phyloP scores from a whole-genome alignment of 2,113 vertebrate species.

The Nanorana parkeri region DNA sequence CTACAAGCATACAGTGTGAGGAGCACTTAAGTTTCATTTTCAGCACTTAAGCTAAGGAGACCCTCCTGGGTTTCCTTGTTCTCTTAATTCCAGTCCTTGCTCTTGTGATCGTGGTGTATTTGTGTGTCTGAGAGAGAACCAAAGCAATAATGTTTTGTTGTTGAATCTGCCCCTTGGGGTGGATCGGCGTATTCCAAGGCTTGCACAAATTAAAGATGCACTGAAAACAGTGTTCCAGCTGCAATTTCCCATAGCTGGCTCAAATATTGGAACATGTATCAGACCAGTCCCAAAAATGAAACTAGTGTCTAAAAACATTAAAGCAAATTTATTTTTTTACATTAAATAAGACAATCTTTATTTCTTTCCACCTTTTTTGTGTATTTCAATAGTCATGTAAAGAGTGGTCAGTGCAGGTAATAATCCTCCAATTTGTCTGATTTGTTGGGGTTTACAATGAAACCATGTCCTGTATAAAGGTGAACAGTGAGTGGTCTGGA shows the following conservation, averaged over 20 bases:
- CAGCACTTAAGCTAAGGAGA: constrained; percentile 77
- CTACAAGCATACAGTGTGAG: constrained; percentile 71
- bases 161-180: constrained; percentile 66
- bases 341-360: constrained; percentile 14
- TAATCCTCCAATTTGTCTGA: not conserved
- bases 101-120: constrained; percentile 68
- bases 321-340: constrained; percentile 22
- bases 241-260: constrained; percentile 70
- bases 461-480: not conserved
- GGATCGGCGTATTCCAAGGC: constrained; percentile 70
- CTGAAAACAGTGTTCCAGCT: constrained; percentile 67
- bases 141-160: constrained; percentile 80
- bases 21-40: constrained; percentile 78
- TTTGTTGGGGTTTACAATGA: not conserved
- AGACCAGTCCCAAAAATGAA: not conserved
- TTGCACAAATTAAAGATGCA: constrained; percentile 71
- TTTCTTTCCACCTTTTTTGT: not conserved
- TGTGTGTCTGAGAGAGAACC: constrained; percentile 76
- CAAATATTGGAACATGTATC: constrained; percentile 30
- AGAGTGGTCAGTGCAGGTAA: not conserved
- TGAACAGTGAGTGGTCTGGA: not conserved
- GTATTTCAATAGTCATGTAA: not conserved
- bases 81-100: constrained; percentile 65
- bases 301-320: constrained; percentile 6
- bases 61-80: constrained; percentile 70